These are phyloP conservation scores for Enteromius afrohamiltoni DNA, from an alignment of 2,797 vertebrate species.

Conservation along the genomic window DNA sequence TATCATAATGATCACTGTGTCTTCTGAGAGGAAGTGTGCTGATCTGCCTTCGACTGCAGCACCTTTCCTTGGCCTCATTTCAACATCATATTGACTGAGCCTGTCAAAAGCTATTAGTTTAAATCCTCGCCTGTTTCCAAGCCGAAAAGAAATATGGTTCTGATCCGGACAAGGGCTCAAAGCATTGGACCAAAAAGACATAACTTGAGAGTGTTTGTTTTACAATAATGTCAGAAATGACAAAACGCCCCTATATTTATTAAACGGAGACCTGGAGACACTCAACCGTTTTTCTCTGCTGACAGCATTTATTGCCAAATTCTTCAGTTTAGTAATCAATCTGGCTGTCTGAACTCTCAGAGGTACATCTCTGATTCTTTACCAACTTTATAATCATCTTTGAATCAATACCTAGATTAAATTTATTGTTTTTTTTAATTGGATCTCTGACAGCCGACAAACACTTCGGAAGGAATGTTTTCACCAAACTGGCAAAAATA, in stretches of 20 bases:
- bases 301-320: slow-evolving; percentile 30
- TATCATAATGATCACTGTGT: slow-evolving; percentile 14
- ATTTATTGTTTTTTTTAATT: no score
- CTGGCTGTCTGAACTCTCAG: slow-evolving; percentile 3
- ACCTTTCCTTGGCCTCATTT: slow-evolving; percentile 42
- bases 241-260: slow-evolving; percentile 24
- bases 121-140: slow-evolving; percentile 41
- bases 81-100: slow-evolving; percentile 48
- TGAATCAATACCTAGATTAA: slow-evolving; percentile 14
- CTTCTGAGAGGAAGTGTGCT: slow-evolving; percentile 40
- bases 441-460: not conserved
- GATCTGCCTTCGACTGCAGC: slow-evolving; percentile 42
- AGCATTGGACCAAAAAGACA: not conserved
- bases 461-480: not conserved
- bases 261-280: slow-evolving; percentile 8
- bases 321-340: slow-evolving; percentile 36
- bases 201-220: not conserved
- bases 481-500: not conserved
- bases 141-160: slow-evolving; percentile 3
- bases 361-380: not conserved
- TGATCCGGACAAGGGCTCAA: slow-evolving; percentile 35
- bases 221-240: slow-evolving; percentile 34
- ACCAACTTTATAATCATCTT: slow-evolving; percentile 4
- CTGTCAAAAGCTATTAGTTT: slow-evolving; percentile 56
- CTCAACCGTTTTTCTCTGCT: not conserved